A percentile compares a stretch with the other conserved stretches of the same genome.
phyloP scores from a whole-genome alignment of 2,113 vertebrate species.

The Bufo gargarizans region DNA sequence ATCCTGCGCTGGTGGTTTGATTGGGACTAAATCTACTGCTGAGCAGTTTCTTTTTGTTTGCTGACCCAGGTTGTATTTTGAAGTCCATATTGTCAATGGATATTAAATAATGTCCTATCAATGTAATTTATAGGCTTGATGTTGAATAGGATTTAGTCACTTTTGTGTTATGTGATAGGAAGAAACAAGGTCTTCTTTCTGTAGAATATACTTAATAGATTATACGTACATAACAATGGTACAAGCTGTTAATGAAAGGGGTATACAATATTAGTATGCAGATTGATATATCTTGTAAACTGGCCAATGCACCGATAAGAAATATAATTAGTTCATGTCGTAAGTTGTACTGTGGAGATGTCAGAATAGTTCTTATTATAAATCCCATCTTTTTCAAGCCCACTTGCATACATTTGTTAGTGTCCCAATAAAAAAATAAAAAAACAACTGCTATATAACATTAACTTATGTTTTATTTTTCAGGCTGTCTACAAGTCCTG shows the following conservation, averaged over 20 bases:
- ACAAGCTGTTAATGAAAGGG: not conserved
- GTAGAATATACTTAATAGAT: not conserved
- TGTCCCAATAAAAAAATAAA: constrained; percentile 2
- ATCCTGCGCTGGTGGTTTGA: too few species aligned
- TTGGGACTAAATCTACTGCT: not conserved
- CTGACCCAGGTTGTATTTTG: not conserved
- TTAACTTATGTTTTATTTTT: constrained; percentile 64
- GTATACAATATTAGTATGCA: not conserved
- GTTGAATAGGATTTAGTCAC: not conserved
- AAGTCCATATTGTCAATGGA: too few species aligned
- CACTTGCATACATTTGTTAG: not conserved
- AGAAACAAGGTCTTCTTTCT: not conserved
- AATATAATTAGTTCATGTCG: not conserved
- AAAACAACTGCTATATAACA: constrained; percentile 29
- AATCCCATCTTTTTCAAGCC: not conserved
- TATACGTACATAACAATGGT: too few species aligned
- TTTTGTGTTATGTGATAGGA: not conserved
- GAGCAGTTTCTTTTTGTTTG: not conserved
- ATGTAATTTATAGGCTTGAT: not conserved
- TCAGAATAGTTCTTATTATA: constrained; percentile 29
- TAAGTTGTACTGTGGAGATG: constrained; percentile 25
- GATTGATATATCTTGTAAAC: constrained; percentile 30
- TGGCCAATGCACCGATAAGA: not conserved
- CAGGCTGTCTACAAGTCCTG: constrained; percentile 99
- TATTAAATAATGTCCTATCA: too few species aligned